Base-by-base conservation (phyloP, 2,888 invertebrate genomes). In the Oligia strigilis region DNA sequence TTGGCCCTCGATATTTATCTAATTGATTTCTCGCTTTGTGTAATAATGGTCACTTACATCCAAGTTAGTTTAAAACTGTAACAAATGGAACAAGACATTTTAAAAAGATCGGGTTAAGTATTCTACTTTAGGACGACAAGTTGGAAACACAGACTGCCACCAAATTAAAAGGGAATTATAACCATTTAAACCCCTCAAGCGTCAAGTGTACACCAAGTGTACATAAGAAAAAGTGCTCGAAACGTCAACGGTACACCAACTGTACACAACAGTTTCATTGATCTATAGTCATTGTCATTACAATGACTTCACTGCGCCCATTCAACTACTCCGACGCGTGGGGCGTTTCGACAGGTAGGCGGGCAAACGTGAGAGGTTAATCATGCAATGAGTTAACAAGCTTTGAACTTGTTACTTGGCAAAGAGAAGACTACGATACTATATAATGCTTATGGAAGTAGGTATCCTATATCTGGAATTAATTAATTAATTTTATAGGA, bases 11-110 rank as follows among this genome's bases (percentile, higher is more conserved):
- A 55, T 43, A 62, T n/a, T 29, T 40, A 46, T 36, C 49, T 8
- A 17, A 77, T 43, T 49, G 9, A 62, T 62, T 49, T 40, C 52
- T 40, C 14, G 4, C 14, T 40, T n/a, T 11, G 49, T 19, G 19
- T 36, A 36, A 43, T 55, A 14, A 58, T 11, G 5, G 58, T 58
- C 11, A 23, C n/a, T 23, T n/a, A 58, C 8, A 17, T 40, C 6
- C 14, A 19, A 71, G 17, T 6, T 78, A 55, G 6, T 43, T 80
- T 23, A 17, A 36, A 49, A 49, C 14, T 74, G n/a, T 71, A 17
- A 46, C 5, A 36, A 69, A 70, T 65, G 49, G 2, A 14, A 11
- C 36, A 55, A n/a, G 4, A 64, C 8, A 40, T 2, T 40, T n/a
- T 23, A 1, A 58, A 40, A 29, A n/a, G 0, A 40, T 46, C 0